Conservation (phyloP, 1,140 invertebrate genomes). For the Hesperophylax magnus region DNA sequence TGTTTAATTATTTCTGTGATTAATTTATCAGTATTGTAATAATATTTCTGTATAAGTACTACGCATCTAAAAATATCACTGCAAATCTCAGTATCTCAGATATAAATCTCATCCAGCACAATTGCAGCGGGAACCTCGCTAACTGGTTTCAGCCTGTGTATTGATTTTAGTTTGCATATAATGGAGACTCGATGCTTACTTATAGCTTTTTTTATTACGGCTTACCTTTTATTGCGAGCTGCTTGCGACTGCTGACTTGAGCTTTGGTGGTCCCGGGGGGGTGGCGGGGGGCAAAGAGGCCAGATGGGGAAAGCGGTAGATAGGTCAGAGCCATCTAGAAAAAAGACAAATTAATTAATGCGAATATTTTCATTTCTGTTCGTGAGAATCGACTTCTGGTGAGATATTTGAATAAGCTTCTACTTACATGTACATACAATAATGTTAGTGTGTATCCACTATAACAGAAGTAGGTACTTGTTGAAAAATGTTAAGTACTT, state of each 20-base stretch:
- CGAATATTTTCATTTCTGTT: conserved; percentile 29
- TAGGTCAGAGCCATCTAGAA: conserved; percentile 32
- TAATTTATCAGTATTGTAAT: too few relatives aligned
- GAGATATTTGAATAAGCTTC: conserved; percentile 10
- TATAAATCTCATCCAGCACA: conserved; percentile 13
- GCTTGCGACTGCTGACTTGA: conserved; percentile 54
- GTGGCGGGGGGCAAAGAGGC: background rate
- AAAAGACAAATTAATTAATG: conserved; percentile 52
- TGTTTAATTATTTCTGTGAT: too few relatives aligned
- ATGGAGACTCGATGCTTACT: conserved; percentile 56
- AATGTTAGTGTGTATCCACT: too few relatives aligned
- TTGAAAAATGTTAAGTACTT: too few relatives aligned
- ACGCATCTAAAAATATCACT: too few relatives aligned
- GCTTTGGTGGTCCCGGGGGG: conserved; percentile 41
- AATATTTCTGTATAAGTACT: too few relatives aligned
- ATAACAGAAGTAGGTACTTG: too few relatives aligned
- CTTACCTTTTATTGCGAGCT: conserved; percentile 52
- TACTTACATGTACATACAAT: too few relatives aligned
- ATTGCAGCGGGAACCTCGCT: conserved; percentile 44
- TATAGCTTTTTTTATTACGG: conserved; percentile 54
- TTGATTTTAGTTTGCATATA: conserved; percentile 58
- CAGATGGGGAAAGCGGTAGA: background rate
- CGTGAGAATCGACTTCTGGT: background rate
- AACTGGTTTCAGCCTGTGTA: conserved; percentile 55
- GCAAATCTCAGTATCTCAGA: background rate